A percentile compares a stretch with the other conserved stretches of the same genome.
Conservation (phyloP, 2,888 invertebrate genomes). For the Pecten maximus region DNA sequence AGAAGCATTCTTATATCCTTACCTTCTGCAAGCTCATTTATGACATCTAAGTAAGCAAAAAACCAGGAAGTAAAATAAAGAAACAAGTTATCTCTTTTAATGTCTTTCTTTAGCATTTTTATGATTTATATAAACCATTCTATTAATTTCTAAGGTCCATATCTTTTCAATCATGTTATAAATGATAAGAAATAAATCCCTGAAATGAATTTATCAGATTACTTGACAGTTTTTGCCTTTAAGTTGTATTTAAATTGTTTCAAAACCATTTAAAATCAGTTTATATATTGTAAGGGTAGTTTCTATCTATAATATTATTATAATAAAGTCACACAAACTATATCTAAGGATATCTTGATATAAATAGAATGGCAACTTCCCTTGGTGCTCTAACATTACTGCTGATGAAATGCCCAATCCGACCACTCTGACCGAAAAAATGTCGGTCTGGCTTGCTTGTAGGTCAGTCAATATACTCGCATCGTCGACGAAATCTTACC, state of each 20-base stretch:
- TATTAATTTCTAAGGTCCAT: no score
- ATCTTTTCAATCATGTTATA: no score
- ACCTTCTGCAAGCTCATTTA: no score
- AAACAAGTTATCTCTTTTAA: no score
- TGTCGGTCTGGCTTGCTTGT: not conserved
- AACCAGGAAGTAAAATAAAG: no score
- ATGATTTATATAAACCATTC: not conserved
- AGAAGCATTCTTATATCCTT: no score
- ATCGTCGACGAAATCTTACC: not conserved
- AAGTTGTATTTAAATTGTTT: no score
- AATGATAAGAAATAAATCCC: not conserved
- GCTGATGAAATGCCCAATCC: slow-evolving; percentile 5
- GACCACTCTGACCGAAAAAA: not conserved
- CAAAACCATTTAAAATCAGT: no score
- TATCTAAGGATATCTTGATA: slow-evolving; percentile 7
- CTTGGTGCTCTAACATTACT: not conserved
- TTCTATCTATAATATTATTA: not conserved
- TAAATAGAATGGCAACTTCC: slow-evolving; percentile 22
- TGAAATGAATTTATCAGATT: no score
- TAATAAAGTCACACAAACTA: not conserved
- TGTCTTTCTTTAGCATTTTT: not conserved
- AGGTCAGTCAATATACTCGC: not conserved
- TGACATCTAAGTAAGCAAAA: no score
- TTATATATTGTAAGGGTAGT: not conserved
- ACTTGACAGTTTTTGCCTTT: not conserved